Evolutionary conservation across 2,113 vertebrate species (phyloP), one percentile per base, ranked within the genome.

Genomic region (Myiozetetes cayanensis): DNA sequence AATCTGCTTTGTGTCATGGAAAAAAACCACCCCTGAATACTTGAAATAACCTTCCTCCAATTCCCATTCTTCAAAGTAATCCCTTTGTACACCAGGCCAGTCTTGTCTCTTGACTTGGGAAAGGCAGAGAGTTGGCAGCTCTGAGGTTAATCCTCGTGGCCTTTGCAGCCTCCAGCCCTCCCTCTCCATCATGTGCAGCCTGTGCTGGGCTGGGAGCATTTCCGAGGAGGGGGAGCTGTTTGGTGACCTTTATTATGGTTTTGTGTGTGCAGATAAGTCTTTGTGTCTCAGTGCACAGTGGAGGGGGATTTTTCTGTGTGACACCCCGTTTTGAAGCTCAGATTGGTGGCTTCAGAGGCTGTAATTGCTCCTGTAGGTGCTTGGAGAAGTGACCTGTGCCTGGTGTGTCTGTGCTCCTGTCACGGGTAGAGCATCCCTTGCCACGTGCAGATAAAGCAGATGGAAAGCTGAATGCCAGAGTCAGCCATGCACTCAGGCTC

Each of bases 391-490:
- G 44, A 8, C 59, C 68, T 44, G n/a, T n/a, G n/a, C n/a, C n/a
- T n/a, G n/a, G n/a, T n/a, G n/a, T n/a, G 46, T 31, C 14, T 35
- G 44, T 27, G 49, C 52, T 71, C 5, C 9, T 28, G 17, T 25
- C 28, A 6, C 1, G 0, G 50, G 56, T 2, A 50, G 68, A 44
- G 24, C 41, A 65, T 53, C 53, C 70, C 9, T 9, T 67, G 47
- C 63, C 43, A 47, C 0, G 0, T 75, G 76, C 8, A 14, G 62
- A 28, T 35, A 61, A 65, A 65, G 24, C 56, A 46, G 44, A 12
- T 24, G 4, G 1, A 44, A 77, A 28, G 31, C 66, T 59, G n/a
- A 43, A 63, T 70, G 67, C 61, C 39, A 35, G 72, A 21, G 65
- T 30, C 63, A 79, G 44, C 27, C 39, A 12, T 0, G 1, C 39